These are phyloP conservation scores for Chrysoperla carnea DNA, from an alignment of 1,140 invertebrate species.

Conservation along the genomic window DNA sequence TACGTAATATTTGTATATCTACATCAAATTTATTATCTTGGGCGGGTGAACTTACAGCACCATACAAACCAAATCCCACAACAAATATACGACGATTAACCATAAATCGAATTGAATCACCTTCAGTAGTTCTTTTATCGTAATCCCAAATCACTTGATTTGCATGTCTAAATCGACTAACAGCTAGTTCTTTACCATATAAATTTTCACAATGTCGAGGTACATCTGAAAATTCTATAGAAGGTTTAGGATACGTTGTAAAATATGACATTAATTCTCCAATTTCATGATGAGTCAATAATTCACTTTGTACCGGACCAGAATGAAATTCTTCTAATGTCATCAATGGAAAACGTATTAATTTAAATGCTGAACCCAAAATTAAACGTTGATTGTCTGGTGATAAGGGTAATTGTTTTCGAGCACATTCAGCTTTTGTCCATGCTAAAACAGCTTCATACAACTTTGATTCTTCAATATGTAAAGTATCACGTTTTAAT, in stretches of 20 bases:
- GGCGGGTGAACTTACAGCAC: constrained; percentile 63
- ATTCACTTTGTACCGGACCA: constrained; percentile 57
- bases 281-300: constrained; percentile 56
- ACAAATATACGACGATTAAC: constrained; percentile 72
- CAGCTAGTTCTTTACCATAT: constrained; percentile 69
- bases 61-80: constrained; percentile 77
- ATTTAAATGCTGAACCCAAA: constrained; percentile 44
- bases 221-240: constrained; percentile 49
- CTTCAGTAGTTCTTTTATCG: constrained; percentile 67
- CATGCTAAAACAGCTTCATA: constrained; percentile 58
- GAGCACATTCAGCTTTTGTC: constrained; percentile 61
- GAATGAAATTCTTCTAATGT: constrained; percentile 73
- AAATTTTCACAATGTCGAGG: constrained; percentile 65
- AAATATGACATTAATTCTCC: constrained; percentile 71
- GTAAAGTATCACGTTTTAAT: constrained; percentile 66
- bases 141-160: constrained; percentile 77
- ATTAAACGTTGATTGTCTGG: constrained; percentile 52
- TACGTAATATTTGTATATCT: constrained; percentile 60
- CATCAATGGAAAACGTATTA: constrained; percentile 77
- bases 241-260: constrained; percentile 57
- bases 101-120: constrained; percentile 69
- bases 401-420: constrained; percentile 43
- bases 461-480: constrained; percentile 64
- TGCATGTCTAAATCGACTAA: constrained; percentile 64
- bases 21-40: constrained; percentile 74